Evolutionary conservation across 2,797 vertebrate genomes (phyloP).

Genomic region (Arremon brunneinucha): DNA sequence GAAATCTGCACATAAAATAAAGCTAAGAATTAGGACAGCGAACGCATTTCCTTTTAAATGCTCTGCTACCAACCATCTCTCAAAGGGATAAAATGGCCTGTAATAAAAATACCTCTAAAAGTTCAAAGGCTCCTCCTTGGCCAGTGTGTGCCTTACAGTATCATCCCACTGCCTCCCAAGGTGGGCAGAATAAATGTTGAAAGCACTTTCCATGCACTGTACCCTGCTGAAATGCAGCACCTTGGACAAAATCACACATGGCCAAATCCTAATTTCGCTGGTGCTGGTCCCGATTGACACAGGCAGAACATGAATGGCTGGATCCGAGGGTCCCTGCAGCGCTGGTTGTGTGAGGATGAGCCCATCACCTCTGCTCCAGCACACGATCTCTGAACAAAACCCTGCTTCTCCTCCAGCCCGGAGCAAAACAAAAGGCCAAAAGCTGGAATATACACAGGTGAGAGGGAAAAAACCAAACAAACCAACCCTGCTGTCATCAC

Average conservation of each 20-base stretch:
- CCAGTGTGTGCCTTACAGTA: neutral
- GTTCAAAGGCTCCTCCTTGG: neutral
- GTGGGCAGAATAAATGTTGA: neutral
- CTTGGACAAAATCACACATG: neutral
- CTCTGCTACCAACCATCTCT: neutral
- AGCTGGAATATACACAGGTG: neutral
- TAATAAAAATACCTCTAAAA: neutral
- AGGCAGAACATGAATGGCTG: neutral
- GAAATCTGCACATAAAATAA: neutral
- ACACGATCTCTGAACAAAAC: neutral
- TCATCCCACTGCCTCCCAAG: rapidly evolving
- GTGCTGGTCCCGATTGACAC: neutral
- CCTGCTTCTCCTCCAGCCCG: neutral
- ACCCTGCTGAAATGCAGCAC: neutral
- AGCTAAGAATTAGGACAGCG: neutral
- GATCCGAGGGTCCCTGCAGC: neutral
- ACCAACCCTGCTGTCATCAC: neutral
- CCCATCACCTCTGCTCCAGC: neutral
- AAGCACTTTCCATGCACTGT: neutral
- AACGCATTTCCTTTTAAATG: neutral
- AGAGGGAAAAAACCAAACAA: neutral
- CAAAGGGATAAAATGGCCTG: neutral
- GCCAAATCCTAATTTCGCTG: neutral
- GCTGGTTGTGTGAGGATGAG: neutral
- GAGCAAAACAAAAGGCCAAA: neutral